Evolutionary conservation across 2,113 vertebrate genomes (phyloP).

Genomic region (Tringa solitaria): DNA sequence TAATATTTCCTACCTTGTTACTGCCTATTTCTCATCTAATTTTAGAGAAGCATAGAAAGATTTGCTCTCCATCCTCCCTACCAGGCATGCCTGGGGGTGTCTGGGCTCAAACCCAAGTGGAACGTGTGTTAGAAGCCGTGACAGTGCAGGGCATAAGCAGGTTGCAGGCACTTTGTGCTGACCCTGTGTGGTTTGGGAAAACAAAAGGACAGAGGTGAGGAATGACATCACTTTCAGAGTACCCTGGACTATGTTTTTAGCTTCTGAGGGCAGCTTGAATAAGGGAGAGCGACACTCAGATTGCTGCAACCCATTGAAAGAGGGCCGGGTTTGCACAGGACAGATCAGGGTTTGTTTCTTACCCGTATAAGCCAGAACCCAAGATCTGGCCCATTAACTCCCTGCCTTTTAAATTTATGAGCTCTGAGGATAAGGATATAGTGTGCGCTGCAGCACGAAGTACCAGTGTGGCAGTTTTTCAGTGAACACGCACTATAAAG

Average conservation of each 20-base stretch:
- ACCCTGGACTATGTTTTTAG: background rate
- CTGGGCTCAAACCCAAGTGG: background rate
- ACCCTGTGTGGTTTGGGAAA: background rate
- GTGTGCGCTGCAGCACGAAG: background rate
- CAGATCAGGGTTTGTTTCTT: background rate
- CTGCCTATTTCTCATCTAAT: background rate
- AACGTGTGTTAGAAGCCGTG: background rate
- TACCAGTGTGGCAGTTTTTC: background rate
- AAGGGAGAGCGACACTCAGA: background rate
- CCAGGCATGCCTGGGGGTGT: background rate
- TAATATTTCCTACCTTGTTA: background rate
- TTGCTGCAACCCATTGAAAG: background rate
- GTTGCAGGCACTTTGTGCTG: background rate
- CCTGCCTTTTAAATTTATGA: constrained; percentile 1
- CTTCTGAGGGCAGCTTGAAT: background rate
- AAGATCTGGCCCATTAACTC: constrained; percentile 8
- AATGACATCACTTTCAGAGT: background rate
- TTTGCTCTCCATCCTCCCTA: background rate
- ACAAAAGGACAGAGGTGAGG: background rate
- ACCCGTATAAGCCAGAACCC: background rate
- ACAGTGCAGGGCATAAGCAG: background rate
- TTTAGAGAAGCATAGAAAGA: background rate
- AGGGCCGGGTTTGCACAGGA: background rate
- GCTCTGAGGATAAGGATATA: background rate
- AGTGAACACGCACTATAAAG: background rate